Evolutionary conservation across 2,797 vertebrate genomes (phyloP).

Genomic region (Hoplostethus atlanticus): DNA sequence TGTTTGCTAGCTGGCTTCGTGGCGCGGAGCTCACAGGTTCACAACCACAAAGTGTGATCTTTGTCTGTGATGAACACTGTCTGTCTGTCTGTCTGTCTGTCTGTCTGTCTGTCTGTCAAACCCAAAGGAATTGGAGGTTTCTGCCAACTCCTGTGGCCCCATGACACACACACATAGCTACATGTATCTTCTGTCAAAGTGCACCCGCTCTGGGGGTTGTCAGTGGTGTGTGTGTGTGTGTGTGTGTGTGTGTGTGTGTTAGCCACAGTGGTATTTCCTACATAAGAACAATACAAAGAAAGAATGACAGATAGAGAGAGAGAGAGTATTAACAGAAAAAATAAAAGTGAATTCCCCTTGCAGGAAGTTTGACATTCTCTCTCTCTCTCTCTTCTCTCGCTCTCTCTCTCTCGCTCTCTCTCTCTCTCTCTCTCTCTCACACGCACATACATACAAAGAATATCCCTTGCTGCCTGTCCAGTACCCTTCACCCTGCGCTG

Average conservation of each 20-base stretch:
- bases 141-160: conserved; percentile 40
- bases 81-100: background rate
- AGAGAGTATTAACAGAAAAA: conserved; percentile 14
- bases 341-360: background rate
- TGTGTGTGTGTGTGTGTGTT: background rate
- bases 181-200: background rate
- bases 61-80: conserved; percentile 3
- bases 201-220: background rate
- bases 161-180: conserved; percentile 19
- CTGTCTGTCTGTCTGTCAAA: conserved; percentile 38
- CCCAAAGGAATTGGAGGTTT: conserved; percentile 49
- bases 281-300: conserved; percentile 12
- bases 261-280: conserved; percentile 2
- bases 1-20: conserved; percentile 33
- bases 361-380: conserved; percentile 3
- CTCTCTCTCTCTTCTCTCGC: background rate
- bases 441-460: conserved; percentile 31
- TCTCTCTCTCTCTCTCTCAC: background rate
- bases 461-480: conserved; percentile 12
- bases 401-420: background rate
- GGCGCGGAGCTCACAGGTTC: conserved; percentile 16
- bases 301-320: conserved; percentile 14
- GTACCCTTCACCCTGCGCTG: conserved; percentile 56
- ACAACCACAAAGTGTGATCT: conserved; percentile 55
- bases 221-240: background rate